These are phyloP conservation scores for Oreochromis tanganicae DNA, from an alignment of 2,113 vertebrate genomes.

Conservation along the genomic window DNA sequence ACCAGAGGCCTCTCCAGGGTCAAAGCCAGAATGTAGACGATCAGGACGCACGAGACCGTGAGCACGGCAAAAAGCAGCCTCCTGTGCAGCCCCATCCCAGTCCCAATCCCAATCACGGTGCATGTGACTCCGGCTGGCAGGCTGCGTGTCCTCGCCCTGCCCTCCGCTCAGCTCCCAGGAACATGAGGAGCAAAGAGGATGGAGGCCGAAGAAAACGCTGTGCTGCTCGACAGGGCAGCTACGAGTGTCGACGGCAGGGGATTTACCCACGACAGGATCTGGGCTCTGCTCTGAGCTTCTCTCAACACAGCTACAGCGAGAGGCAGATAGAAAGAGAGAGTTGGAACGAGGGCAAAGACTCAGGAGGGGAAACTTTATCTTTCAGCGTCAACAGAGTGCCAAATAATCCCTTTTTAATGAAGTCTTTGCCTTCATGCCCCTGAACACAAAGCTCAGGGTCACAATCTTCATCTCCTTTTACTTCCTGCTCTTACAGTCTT, in stretches of 20 bases:
- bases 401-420: constrained; percentile 64
- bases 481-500: not conserved
- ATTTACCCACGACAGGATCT: not conserved
- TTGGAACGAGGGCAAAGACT: not conserved
- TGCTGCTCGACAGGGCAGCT: not conserved
- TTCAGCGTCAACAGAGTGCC: not conserved
- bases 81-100: not conserved
- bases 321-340: not conserved
- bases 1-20: not conserved
- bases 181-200: not conserved
- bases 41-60: not conserved
- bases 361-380: constrained; percentile 8
- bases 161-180: not conserved
- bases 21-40: constrained; percentile 38
- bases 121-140: accelerated
- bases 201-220: not conserved
- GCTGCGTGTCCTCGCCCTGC: not conserved
- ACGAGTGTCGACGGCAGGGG: not conserved
- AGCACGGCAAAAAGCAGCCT: constrained; percentile 10
- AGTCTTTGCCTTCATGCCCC: not conserved
- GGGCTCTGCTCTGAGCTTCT: not conserved
- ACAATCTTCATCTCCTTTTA: not conserved
- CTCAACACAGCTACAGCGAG: not conserved
- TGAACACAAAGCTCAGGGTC: not conserved
- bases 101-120: not conserved